Conservation (phyloP, 2,113 vertebrate species). For the Semicossyphus pulcher region DNA sequence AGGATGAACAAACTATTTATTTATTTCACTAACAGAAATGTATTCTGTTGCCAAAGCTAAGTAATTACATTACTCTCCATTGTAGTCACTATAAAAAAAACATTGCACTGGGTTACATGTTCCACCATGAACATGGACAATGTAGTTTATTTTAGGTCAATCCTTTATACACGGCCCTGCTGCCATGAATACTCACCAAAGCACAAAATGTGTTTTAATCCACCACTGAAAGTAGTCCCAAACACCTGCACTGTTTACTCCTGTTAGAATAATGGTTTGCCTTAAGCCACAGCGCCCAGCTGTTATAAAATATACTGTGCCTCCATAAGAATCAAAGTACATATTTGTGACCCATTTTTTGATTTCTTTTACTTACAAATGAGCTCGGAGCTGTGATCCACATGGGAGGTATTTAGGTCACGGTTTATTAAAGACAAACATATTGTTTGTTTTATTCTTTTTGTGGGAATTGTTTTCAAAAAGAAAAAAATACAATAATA, state of each 20-base stretch:
- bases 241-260: background rate
- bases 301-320: background rate
- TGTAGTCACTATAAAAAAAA: background rate
- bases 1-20: background rate
- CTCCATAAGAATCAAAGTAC: background rate
- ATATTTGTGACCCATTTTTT: background rate
- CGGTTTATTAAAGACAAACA: background rate
- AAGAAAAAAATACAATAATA: background rate
- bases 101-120: background rate
- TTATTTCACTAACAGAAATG: background rate
- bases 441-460: background rate
- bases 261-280: background rate
- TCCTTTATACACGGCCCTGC: background rate
- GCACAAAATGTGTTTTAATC: background rate
- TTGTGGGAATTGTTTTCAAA: background rate
- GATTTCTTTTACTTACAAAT: background rate
- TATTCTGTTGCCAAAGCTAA: background rate
- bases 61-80: background rate
- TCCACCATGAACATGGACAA: background rate
- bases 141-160: background rate
- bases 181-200: background rate
- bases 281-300: background rate
- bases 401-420: background rate
- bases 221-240: background rate
- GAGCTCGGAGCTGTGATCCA: background rate